A percentile compares a stretch with the other conserved stretches of the same genome.
Evolutionary conservation across 2,113 vertebrate species (phyloP).

Genomic region (Sebastes schlegelii): DNA sequence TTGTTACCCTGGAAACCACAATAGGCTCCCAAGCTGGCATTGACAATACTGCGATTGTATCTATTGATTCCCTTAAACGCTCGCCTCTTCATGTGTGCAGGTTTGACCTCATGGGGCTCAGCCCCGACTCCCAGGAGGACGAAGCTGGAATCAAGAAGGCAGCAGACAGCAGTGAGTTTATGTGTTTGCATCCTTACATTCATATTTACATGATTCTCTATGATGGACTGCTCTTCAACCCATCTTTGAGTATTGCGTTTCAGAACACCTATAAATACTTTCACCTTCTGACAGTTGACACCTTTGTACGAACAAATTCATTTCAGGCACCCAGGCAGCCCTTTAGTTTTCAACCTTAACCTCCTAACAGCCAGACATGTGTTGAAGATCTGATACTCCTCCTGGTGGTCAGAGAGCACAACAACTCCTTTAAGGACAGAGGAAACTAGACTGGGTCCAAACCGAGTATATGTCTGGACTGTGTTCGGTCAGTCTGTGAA

Average conservation of each 20-base stretch:
- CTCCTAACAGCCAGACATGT: background rate
- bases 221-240: background rate
- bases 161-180: conserved; percentile 90
- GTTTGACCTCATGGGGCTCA: conserved; percentile 97
- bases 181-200: background rate
- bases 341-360: background rate
- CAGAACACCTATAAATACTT: background rate
- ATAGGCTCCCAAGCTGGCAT: conserved; percentile 29
- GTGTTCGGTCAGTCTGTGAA: no score
- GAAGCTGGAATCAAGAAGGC: conserved; percentile 98
- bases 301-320: background rate
- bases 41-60: conserved; percentile 61
- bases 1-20: conserved; percentile 65
- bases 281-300: background rate
- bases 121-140: conserved; percentile 92
- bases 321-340: background rate
- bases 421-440: background rate
- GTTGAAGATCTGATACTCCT: background rate
- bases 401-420: conserved; percentile 19
- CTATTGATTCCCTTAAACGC: conserved; percentile 23
- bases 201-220: background rate
- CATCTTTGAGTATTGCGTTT: background rate
- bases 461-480: no score
- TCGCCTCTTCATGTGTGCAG: conserved; percentile 75
- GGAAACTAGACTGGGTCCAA: background rate